Evolutionary conservation across 2,113 vertebrate genomes (phyloP).

Genomic region (Corydoras sp.): DNA sequence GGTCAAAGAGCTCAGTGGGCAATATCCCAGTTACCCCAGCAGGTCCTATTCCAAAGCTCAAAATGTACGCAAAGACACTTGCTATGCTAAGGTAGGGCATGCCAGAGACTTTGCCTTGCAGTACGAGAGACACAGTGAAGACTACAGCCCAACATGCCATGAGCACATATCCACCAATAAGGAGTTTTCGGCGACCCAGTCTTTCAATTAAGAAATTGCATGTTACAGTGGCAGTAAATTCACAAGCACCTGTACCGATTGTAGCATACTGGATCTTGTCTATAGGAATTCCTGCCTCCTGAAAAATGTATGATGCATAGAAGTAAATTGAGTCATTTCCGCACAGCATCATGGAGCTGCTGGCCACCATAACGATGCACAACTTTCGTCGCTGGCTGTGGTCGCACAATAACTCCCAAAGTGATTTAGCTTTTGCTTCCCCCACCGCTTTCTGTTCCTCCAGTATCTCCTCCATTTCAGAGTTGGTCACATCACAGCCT

Average conservation of each 20-base stretch:
- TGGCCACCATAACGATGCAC: conserved; percentile 65
- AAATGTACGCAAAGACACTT: conserved; percentile 83
- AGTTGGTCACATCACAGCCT: conserved; percentile 52
- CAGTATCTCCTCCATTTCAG: conserved; percentile 80
- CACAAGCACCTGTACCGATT: conserved; percentile 78
- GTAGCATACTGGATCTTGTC: conserved; percentile 72
- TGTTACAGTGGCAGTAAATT: conserved; percentile 65
- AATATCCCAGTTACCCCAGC: conserved; percentile 83
- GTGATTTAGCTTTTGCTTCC: conserved; percentile 50
- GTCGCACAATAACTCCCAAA: conserved; percentile 68
- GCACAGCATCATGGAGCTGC: conserved; percentile 83
- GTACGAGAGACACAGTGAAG: conserved; percentile 72
- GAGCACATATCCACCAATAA: conserved; percentile 74
- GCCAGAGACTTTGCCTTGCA: conserved; percentile 69
- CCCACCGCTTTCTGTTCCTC: conserved; percentile 60
- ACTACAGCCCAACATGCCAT: conserved; percentile 76
- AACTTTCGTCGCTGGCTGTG: conserved; percentile 64
- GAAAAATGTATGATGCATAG: conserved; percentile 79
- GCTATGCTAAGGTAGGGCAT: conserved; percentile 81
- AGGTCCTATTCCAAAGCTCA: conserved; percentile 88
- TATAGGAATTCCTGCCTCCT: conserved; percentile 68
- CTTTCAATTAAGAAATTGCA: conserved; percentile 78
- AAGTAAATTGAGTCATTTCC: conserved; percentile 82
- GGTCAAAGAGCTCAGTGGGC: conserved; percentile 82
- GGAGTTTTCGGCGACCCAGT: conserved; percentile 66